A percentile compares a stretch with the other conserved stretches of the same genome.
Evolutionary conservation across 2,797 vertebrate species (phyloP).

Genomic region (Percopsis omiscomaycus): DNA sequence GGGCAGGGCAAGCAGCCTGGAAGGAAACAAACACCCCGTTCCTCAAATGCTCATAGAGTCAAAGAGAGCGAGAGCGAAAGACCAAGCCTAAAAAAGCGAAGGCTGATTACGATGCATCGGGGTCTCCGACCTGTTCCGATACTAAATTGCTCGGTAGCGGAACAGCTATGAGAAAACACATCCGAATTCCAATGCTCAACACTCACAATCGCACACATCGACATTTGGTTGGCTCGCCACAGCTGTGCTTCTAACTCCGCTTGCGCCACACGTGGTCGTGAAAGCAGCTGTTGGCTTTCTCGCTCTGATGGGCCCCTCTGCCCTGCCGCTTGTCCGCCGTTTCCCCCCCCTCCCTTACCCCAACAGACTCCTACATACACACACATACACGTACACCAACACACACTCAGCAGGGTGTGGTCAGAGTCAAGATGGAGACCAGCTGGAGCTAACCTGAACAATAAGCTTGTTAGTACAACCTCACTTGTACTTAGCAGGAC

Average conservation of each 20-base stretch:
- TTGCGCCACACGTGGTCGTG: conserved; percentile 43
- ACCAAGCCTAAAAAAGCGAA: conserved; percentile 46
- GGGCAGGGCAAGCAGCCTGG: conserved; percentile 85
- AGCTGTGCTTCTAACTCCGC: conserved; percentile 79
- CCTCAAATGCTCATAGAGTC: conserved; percentile 56
- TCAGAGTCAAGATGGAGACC: conserved; percentile 68
- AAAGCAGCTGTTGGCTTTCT: conserved; percentile 52
- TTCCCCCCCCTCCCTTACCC: conserved; percentile 13
- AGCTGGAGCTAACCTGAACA: conserved; percentile 9
- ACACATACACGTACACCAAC: conserved; percentile 22
- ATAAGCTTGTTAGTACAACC: neutral
- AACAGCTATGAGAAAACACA: conserved; percentile 42
- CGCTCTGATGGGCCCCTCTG: conserved; percentile 31
- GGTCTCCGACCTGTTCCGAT: conserved; percentile 44
- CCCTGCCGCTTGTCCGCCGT: conserved; percentile 9
- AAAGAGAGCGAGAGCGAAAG: conserved; percentile 59
- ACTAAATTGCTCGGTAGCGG: conserved; percentile 20
- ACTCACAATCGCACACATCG: conserved; percentile 12
- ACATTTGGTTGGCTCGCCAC: conserved; percentile 61
- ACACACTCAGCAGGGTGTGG: conserved; percentile 44
- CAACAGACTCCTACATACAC: neutral
- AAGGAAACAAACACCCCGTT: conserved; percentile 65
- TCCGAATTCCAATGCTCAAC: conserved; percentile 50
- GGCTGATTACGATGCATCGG: conserved; percentile 48
- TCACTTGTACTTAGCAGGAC: neutral